Base-by-base conservation (phyloP, 2,797 vertebrate species). In the Enteromius paludinosus region DNA sequence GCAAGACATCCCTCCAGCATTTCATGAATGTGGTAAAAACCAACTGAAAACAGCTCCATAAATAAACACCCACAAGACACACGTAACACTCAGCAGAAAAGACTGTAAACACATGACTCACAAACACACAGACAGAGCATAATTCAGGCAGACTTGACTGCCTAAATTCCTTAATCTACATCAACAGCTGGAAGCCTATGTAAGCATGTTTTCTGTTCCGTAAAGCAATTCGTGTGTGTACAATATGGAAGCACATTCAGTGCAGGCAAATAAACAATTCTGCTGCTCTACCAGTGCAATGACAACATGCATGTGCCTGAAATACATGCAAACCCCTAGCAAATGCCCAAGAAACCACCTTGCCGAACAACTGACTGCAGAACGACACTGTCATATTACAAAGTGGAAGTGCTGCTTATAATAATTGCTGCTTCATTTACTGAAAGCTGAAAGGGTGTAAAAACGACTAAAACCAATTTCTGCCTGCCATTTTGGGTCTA, bases 31-130 rank as follows among this genome's bases (percentile, higher is more conserved):
- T 47, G 23, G 41, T 23, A 25, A 49, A 71, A 81, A 64, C 30
- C 47, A 52, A 78, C 43, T 43, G 35, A 70, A 54, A 79, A 52
- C 4, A 5, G 54, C 79, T 47, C 41, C 54, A 62, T 81, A 76
- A 70, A 75, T 61, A 82, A 78, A 78, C 35, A 71, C 35, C 56
- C 75, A 75, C 38, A 59, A 47, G n/a, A 66, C 30, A 49, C 62
- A 45, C 14, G 8, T 62, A 75, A 72, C 68, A 35, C 35, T 54
- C 38, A 59, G 23, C 25, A 71, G 61, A 30, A 68, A 49, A 41
- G 18, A 71, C n/a, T 18, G 35, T 71, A 82, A 84, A 82, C 56
- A 82, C 56, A 59, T 81, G 62, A 72, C 59, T 71, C 49, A 73
- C 56, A 62, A 64, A n/a, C 72, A 52, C 47, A 59, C 15, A 56